Evolutionary conservation across 2,888 invertebrate species (phyloP).

Genomic region (Perizoma affinitatum): DNA sequence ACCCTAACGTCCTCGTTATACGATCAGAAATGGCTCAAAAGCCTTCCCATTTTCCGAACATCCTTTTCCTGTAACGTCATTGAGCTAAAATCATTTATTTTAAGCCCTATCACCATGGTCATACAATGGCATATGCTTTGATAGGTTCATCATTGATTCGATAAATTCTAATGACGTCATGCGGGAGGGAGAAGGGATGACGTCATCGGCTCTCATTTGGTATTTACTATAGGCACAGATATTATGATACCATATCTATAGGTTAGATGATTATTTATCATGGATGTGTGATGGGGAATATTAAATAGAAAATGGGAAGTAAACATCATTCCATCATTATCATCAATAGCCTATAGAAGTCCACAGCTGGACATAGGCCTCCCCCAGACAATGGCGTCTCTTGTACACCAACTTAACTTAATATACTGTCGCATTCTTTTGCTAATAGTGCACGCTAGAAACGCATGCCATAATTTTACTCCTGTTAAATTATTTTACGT

Average conservation of each 20-base stretch:
- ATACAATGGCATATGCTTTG: conserved; percentile 3
- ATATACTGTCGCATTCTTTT: too few species aligned
- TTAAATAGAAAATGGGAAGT: background rate
- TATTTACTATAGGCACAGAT: too few species aligned
- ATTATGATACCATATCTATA: too few species aligned
- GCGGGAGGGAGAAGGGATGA: conserved; percentile 3
- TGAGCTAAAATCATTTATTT: conserved; percentile 1
- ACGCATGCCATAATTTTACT: too few species aligned
- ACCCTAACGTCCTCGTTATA: conserved; percentile 7
- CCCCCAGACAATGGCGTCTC: too few species aligned
- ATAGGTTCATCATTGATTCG: conserved; percentile 3
- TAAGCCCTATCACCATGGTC: background rate
- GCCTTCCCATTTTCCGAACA: conserved; percentile 3
- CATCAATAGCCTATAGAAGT: too few species aligned
- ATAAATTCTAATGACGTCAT: conserved; percentile 14
- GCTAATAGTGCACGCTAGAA: too few species aligned
- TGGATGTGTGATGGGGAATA: background rate
- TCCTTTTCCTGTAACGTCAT: conserved; percentile 14
- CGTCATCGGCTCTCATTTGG: conserved; percentile 1
- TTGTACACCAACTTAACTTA: too few species aligned
- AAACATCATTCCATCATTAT: too few species aligned
- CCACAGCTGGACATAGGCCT: too few species aligned
- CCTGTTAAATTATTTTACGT: too few species aligned
- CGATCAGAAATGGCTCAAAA: conserved; percentile 3
- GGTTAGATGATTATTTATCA: too few species aligned